Percentiles rank a stretch among this genome's conserved stretches.
These are phyloP conservation scores for Rhombomys opimus DNA, from an alignment of 2,113 vertebrate genomes.

Conservation along the genomic window DNA sequence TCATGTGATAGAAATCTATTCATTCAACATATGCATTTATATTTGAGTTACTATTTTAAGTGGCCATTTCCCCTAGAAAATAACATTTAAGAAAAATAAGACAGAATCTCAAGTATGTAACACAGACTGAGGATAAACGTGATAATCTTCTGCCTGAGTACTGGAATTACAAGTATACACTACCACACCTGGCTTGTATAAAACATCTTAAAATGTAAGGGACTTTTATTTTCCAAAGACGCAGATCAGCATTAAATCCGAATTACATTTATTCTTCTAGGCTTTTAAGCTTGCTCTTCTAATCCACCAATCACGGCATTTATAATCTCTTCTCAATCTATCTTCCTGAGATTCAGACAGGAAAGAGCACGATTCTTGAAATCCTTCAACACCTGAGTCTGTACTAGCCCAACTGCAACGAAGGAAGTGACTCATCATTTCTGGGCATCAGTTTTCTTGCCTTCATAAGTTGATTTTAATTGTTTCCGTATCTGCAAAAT, in stretches of 20 bases:
- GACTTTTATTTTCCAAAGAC: not conserved
- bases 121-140: not conserved
- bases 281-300: not conserved
- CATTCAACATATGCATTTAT: not conserved
- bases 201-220: not conserved
- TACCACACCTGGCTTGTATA: not conserved
- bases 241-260: not conserved
- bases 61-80: not conserved
- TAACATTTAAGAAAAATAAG: not conserved
- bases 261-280: not conserved
- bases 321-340: not conserved
- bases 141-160: not conserved
- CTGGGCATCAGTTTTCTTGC: not conserved
- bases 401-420: not conserved
- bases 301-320: not conserved
- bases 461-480: not conserved
- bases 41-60: not conserved
- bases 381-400: not conserved
- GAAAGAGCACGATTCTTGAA: not conserved
- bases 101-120: not conserved
- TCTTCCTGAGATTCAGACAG: not conserved
- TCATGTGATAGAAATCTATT: not conserved
- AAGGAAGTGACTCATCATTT: not conserved
- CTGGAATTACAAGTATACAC: not conserved
- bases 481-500: not conserved